Conservation (phyloP, 2,113 vertebrate genomes). For the Corythoichthys intestinalis region DNA sequence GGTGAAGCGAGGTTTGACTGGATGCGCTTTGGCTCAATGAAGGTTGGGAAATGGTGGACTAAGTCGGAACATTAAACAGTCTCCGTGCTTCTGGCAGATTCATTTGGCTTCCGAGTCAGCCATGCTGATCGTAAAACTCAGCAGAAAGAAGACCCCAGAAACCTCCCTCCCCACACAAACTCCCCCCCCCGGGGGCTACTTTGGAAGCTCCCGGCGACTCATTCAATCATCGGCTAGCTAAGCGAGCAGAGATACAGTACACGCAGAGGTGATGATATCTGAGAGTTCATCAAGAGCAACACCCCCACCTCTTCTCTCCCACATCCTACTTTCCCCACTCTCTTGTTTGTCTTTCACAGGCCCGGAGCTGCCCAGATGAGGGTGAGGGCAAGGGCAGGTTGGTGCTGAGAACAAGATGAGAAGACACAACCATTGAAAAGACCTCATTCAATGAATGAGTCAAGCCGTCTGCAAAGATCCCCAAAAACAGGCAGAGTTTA, state of each 20-base stretch:
- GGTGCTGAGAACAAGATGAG: slow-evolving; percentile 48
- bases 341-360: slow-evolving; percentile 59
- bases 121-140: slow-evolving; percentile 48
- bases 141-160: slow-evolving; percentile 44
- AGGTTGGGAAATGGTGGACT: neutral
- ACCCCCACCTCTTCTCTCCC: slow-evolving; percentile 6
- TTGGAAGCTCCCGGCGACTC: slow-evolving; percentile 39
- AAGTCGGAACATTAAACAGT: slow-evolving; percentile 23
- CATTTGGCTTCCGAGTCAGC: slow-evolving; percentile 44
- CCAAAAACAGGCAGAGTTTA: slow-evolving; percentile 53
- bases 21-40: neutral
- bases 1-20: neutral
- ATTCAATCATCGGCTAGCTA: slow-evolving; percentile 36
- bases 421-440: slow-evolving; percentile 39
- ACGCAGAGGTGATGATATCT: slow-evolving; percentile 57
- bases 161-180: neutral
- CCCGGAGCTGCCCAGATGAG: slow-evolving; percentile 54
- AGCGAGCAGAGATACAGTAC: slow-evolving; percentile 39
- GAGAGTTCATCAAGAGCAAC: slow-evolving; percentile 56
- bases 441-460: slow-evolving; percentile 56
- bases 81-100: slow-evolving; percentile 30
- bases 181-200: slow-evolving; percentile 31
- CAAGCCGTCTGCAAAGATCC: slow-evolving; percentile 46
- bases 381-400: slow-evolving; percentile 62
- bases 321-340: slow-evolving; percentile 9